phyloP scores from a whole-genome alignment of 2,113 vertebrate species.

The Callionymus lyra region DNA sequence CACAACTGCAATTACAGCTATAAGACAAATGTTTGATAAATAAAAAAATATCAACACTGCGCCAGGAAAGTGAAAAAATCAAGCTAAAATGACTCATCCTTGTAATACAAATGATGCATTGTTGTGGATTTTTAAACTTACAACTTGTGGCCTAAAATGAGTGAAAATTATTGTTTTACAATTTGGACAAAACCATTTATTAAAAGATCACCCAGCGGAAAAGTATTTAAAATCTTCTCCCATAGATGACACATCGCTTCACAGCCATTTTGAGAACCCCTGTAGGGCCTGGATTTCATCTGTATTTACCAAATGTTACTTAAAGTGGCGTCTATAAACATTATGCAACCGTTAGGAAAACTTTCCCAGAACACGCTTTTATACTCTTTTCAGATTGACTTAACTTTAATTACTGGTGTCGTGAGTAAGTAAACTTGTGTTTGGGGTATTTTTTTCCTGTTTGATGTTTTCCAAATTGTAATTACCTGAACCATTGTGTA shows the following conservation, averaged over 20 bases:
- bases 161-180: too few species aligned
- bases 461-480: constrained; percentile 13
- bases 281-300: constrained; percentile 10
- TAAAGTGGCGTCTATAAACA: constrained; percentile 34
- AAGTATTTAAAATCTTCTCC: constrained; percentile 11
- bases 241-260: neutral
- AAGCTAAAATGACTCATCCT: too few species aligned
- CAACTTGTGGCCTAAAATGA: too few species aligned
- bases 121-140: too few species aligned
- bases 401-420: constrained; percentile 36
- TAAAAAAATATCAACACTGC: too few species aligned
- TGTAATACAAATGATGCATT: too few species aligned
- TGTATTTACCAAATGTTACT: constrained; percentile 32
- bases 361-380: constrained; percentile 34
- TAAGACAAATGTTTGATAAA: too few species aligned
- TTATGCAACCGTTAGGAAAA: constrained; percentile 23
- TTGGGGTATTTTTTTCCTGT: constrained; percentile 40
- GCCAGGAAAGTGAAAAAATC: too few species aligned
- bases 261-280: constrained; percentile 18
- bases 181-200: too few species aligned
- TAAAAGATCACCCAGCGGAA: too few species aligned
- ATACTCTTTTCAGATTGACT: too few species aligned
- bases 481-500: constrained; percentile 37
- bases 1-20: too few species aligned
- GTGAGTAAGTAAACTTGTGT: constrained; percentile 23